Conservation (phyloP, 92 coral and sea anemone species). For the Porites cylindrica region DNA sequence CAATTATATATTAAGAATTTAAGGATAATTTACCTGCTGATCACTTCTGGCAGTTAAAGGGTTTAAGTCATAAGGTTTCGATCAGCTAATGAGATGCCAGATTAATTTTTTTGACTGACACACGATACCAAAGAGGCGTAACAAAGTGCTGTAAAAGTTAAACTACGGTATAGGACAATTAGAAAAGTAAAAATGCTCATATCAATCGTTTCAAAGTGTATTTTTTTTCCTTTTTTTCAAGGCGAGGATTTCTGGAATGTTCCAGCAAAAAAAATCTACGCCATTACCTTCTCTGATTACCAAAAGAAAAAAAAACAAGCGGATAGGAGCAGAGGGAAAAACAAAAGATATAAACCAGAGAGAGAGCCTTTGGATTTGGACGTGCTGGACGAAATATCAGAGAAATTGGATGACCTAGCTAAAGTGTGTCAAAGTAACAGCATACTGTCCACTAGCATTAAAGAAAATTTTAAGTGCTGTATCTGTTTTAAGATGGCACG, state of each 20-base stretch:
- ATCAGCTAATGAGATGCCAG: too few species aligned
- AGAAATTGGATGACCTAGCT: neutral
- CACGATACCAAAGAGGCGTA: too few species aligned
- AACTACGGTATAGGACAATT: too few species aligned
- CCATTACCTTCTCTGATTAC: neutral
- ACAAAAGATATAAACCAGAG: neutral
- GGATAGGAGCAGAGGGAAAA: neutral
- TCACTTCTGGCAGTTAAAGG: too few species aligned
- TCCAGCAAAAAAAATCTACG: neutral
- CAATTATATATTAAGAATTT: too few species aligned
- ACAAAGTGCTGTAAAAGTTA: too few species aligned
- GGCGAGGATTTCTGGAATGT: constrained; percentile 14
- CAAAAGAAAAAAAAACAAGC: neutral
- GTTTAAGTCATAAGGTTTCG: too few species aligned
- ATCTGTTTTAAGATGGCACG: constrained; percentile 4
- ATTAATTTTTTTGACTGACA: too few species aligned
- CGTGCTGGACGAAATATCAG: neutral
- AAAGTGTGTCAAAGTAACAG: neutral
- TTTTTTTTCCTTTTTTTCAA: neutral
- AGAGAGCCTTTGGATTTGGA: neutral
- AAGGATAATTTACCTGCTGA: too few species aligned
- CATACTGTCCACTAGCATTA: neutral
- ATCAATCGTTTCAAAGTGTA: too few species aligned
- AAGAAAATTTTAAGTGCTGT: constrained; percentile 1
- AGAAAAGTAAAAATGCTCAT: too few species aligned